Evolutionary conservation across 2,797 vertebrate genomes (phyloP), one percentile per base, ranked within the genome.

Genomic region (Urocyon cinereoargenteus): DNA sequence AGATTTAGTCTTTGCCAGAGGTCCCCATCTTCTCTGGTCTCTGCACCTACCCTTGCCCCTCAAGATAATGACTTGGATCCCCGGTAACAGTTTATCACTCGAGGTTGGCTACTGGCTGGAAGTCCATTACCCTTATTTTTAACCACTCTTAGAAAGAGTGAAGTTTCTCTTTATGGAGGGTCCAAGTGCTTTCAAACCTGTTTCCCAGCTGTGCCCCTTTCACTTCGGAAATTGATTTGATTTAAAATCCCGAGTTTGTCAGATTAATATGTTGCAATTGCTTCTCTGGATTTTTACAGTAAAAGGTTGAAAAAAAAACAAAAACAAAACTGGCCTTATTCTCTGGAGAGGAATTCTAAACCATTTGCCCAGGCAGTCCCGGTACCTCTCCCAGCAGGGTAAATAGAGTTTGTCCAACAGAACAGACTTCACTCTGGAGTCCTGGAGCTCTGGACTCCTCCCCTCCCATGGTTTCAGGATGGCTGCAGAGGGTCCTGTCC

Each of bases 141-240:
- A 97, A 95, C 28, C 24, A 73, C 87, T 87, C 92, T 93, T 90
- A 34, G 15, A 55, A 28, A 91, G 26, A 93, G 12, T 62, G 57
- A 53, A 84, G 57, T 81, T 95, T 81, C 73, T 85, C 93, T 98
- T 97, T 93, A 49, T 5, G 0, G 94, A 73, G 95, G 95, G 31
- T 53, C 59, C 87, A 86, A 95, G 51, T 78, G 82, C 94, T 97
- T 97, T 97, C 79, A 90, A 95, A 96, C 81, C 83, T 84, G 64
- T 26, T 98, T 96, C 68, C 90, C 13, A 57, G 94, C 95, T 97
- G 70, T 72, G 55, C 22, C 31, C 21, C 40, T 40, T 97, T 72
- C 83, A 82, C 28, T 87, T 84, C 3, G 26, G 96, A 97, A 94
- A 78, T 81, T 40, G 45, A 34, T 68, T 95, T 97, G 82, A 97